These are phyloP conservation scores for Aselliscus stoliczkanus DNA, from an alignment of 2,797 vertebrate species.

Conservation along the genomic window DNA sequence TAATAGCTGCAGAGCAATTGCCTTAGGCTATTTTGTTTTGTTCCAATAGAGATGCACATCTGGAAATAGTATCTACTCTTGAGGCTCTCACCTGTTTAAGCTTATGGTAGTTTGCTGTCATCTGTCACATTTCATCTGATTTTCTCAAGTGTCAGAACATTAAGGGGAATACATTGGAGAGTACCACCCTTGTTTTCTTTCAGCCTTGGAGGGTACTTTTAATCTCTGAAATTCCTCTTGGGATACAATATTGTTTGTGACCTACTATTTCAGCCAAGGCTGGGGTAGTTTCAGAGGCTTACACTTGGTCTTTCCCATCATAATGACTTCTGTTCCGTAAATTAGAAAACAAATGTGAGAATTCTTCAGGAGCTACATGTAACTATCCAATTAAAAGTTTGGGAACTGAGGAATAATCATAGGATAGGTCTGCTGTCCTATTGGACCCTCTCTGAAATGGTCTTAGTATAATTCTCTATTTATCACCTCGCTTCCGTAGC, in stretches of 20 bases:
- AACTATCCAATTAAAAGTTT: neutral
- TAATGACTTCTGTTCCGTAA: neutral
- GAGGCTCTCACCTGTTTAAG: neutral
- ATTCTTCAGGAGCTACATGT: neutral
- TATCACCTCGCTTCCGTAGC: neutral
- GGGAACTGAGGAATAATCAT: neutral
- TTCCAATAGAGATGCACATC: neutral
- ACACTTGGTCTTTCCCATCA: neutral
- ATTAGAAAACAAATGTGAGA: neutral
- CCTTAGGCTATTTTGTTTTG: neutral
- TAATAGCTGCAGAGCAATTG: neutral
- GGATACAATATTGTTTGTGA: neutral
- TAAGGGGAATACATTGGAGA: neutral
- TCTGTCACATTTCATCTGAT: neutral
- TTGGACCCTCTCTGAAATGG: neutral
- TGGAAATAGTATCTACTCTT: neutral
- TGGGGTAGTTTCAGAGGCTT: neutral
- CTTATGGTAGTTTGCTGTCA: neutral
- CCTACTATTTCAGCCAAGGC: neutral
- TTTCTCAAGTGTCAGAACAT: neutral
- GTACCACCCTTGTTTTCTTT: neutral
- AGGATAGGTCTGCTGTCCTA: neutral
- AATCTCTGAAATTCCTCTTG: constrained; percentile 9
- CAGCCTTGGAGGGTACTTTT: neutral
- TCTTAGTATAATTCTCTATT: neutral